Conservation (phyloP, 2,888 invertebrate genomes). For the Aporophyla lueneburgensis region DNA sequence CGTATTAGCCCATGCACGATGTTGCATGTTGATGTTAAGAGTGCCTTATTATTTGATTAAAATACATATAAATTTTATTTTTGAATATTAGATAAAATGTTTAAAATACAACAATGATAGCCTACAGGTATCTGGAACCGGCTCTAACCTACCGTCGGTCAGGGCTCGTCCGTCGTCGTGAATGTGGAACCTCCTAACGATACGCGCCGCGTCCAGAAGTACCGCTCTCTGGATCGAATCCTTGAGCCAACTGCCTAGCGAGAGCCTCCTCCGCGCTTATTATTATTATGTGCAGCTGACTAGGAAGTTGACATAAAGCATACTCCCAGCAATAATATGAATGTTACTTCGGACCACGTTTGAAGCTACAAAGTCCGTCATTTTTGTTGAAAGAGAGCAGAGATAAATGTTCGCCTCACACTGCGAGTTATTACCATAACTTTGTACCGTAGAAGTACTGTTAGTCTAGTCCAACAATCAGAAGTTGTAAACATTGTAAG, state of each 20-base stretch:
- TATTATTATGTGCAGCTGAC: background rate
- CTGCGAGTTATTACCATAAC: background rate
- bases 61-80: too few species aligned
- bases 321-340: background rate
- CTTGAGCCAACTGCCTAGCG: too few species aligned
- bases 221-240: too few species aligned
- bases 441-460: background rate
- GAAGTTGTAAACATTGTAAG: background rate
- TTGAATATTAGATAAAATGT: too few species aligned
- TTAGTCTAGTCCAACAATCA: background rate
- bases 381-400: background rate
- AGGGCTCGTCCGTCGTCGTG: too few species aligned
- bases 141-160: too few species aligned
- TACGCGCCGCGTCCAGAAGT: too few species aligned
- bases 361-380: background rate
- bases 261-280: too few species aligned
- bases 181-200: too few species aligned
- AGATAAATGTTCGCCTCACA: conserved; percentile 4
- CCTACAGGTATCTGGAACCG: too few species aligned
- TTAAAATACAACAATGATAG: too few species aligned
- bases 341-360: conserved; percentile 5
- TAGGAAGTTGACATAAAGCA: background rate
- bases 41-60: background rate
- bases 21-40: background rate
- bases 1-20: background rate